Conservation (phyloP, 2,888 invertebrate species). For the Plusia festucae region DNA sequence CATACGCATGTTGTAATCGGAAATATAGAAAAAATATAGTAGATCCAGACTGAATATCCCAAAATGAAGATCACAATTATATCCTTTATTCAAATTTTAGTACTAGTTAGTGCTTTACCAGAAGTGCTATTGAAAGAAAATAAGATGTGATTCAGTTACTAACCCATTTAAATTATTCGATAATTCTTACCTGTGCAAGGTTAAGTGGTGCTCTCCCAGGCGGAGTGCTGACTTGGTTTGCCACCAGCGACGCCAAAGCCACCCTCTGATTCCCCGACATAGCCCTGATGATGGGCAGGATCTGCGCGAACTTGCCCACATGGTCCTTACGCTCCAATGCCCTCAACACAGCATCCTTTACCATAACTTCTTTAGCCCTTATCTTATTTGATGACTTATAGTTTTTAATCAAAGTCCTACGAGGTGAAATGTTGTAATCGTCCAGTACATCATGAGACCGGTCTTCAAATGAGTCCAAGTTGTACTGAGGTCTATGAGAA, state of each 20-base stretch:
- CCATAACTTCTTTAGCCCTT: slow-evolving; percentile 81
- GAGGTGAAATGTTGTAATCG: slow-evolving; percentile 66
- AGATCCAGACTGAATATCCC: too few species aligned
- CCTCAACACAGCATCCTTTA: slow-evolving; percentile 87
- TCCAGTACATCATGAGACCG: slow-evolving; percentile 73
- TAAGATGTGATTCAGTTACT: too few species aligned
- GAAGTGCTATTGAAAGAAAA: too few species aligned
- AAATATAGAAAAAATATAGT: too few species aligned
- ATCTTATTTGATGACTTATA: slow-evolving; percentile 74
- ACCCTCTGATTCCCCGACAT: slow-evolving; percentile 90
- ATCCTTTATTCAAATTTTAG: too few species aligned
- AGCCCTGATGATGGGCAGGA: slow-evolving; percentile 91
- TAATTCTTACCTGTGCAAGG: slow-evolving; percentile 86
- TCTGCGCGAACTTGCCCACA: slow-evolving; percentile 90
- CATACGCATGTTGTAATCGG: too few species aligned
- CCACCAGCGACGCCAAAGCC: slow-evolving; percentile 90
- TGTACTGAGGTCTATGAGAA: slow-evolving; percentile 85
- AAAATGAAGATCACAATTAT: too few species aligned
- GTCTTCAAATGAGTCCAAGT: slow-evolving; percentile 80
- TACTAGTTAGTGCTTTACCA: too few species aligned
- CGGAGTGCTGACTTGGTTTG: slow-evolving; percentile 89
- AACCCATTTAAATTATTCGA: too few species aligned
- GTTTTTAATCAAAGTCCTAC: slow-evolving; percentile 68
- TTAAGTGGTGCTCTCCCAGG: slow-evolving; percentile 86
- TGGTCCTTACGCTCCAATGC: slow-evolving; percentile 90